Evolutionary conservation across 2,113 vertebrate genomes (phyloP), one percentile per base, ranked within the genome.

Genomic region (Siniperca knerii): DNA sequence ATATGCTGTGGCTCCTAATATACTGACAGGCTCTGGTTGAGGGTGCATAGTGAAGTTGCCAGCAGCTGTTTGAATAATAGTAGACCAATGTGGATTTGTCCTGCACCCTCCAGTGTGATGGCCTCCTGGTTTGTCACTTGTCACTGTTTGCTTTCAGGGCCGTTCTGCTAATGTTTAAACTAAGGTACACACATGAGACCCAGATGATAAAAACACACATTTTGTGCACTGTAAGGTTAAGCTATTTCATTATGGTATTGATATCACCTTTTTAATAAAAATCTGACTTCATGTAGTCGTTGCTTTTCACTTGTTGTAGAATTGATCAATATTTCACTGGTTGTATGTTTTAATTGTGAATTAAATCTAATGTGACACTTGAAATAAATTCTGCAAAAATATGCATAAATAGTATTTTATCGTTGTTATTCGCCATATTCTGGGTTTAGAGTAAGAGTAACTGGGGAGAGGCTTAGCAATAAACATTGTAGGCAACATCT

Each of bases 151-250:
- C 69, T 82, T 68, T 84, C 50, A 79, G 83, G 84, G 69, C 16
- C n/a, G 2, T 33, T 86, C 73, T 60, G 90, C 62, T 87, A 92
- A 85, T 90, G 80, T n/a, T 93, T 92, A 89, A 89, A 85, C 90
- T 75, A 75, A 82, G 25, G 52, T 75, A 82, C 83, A 91, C 73
- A 66, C 23, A 66, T 0, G 25, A 40, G 35, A 58, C 54, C 57
- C 80, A 48, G n/a, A 9, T 23, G 25, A n/a, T 64, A 4, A 48
- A 67, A 29, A 33, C 50, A 9, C 15, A 13, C 6, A 50, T 57
- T 75, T 70, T 46, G 58, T 80, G 52, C 23, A n/a, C 44, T 6
- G 8, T 20, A 18, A 11, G 1, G 4, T 64, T 18, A 16, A 23
- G 13, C 6, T 16, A 18, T 11, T 55, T 62, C 1, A 35, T 70